Conservation (phyloP, 2,113 vertebrate species). For the Craseonycteris thonglongyai region DNA sequence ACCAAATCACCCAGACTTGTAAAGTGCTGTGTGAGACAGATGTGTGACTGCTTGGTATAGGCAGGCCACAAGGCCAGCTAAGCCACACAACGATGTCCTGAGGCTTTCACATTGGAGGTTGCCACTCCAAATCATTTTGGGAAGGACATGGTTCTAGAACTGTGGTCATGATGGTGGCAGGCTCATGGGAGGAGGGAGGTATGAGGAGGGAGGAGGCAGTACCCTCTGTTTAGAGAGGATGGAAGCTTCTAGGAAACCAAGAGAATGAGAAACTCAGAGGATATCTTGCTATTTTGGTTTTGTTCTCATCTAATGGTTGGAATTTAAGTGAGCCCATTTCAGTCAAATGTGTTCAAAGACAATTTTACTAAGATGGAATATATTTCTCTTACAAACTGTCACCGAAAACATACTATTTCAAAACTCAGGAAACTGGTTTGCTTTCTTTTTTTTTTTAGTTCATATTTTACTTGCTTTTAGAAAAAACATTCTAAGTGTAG, state of each 20-base stretch:
- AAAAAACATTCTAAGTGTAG: background rate
- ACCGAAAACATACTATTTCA: background rate
- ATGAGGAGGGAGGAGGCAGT: background rate
- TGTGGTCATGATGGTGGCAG: background rate
- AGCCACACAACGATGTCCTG: background rate
- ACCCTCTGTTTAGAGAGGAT: background rate
- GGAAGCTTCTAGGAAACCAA: background rate
- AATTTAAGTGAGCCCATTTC: background rate
- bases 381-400: background rate
- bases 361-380: constrained; percentile 4
- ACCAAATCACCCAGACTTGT: background rate
- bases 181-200: background rate
- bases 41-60: background rate
- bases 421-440: background rate
- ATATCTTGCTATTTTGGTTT: background rate
- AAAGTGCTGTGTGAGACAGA: background rate
- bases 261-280: background rate
- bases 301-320: background rate
- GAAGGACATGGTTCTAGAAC: background rate
- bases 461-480: background rate
- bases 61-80: background rate
- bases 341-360: background rate
- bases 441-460: background rate
- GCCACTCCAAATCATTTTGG: background rate
- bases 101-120: background rate